Conservation (phyloP, 2,797 vertebrate species). For the Tokudaia tokunoshimensis region DNA sequence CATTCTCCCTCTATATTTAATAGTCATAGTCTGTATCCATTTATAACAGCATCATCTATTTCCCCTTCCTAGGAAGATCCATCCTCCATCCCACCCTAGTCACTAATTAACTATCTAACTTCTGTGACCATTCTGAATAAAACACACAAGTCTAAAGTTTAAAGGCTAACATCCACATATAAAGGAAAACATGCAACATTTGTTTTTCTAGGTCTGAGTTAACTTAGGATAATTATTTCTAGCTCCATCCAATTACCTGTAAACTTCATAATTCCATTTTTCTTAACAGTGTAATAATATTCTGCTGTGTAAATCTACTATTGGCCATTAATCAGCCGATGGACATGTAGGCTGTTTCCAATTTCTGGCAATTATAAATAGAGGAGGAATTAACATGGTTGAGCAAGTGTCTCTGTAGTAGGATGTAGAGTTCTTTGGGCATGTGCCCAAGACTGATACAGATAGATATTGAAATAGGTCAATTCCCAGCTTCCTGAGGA, state of each 20-base stretch:
- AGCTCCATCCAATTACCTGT: not conserved
- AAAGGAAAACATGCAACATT: not conserved
- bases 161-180: not conserved
- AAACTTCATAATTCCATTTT: not conserved
- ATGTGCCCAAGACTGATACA: no score
- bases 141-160: not conserved
- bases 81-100: not conserved
- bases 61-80: not conserved
- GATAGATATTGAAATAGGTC: not conserved
- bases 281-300: not conserved
- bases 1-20: not conserved
- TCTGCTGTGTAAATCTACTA: not conserved
- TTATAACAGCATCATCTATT: not conserved
- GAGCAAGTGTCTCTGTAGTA: not conserved
- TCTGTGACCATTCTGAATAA: not conserved
- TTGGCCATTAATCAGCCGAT: not conserved
- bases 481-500: not conserved
- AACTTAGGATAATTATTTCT: not conserved
- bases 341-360: not conserved
- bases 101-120: not conserved
- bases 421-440: not conserved
- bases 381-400: not conserved
- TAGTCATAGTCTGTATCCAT: not conserved
- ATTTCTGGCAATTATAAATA: not conserved
- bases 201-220: not conserved